phyloP scores from a whole-genome alignment of 2,113 vertebrate species.

The Calcarius ornatus region DNA sequence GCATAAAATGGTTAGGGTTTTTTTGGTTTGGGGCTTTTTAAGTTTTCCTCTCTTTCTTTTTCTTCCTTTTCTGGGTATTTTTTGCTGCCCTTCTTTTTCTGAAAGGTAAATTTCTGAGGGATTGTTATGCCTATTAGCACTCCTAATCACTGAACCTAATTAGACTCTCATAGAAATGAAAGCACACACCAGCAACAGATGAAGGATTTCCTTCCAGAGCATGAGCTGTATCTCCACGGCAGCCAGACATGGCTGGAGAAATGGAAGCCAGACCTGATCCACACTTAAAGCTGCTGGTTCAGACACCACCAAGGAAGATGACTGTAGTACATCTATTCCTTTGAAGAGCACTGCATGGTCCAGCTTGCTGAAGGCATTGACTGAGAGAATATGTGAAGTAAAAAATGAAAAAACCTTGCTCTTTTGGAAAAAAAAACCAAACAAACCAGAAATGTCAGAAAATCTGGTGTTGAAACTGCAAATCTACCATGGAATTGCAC shows the following conservation, averaged over 20 bases:
- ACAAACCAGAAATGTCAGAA: background rate
- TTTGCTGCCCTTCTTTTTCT: background rate
- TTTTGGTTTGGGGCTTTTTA: background rate
- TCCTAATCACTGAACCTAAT: constrained; percentile 37
- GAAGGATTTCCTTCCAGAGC: background rate
- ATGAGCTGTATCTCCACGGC: rapidly evolving
- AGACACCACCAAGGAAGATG: background rate
- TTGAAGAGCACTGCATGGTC: rapidly evolving
- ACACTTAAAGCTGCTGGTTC: background rate
- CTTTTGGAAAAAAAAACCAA: background rate
- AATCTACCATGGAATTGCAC: background rate
- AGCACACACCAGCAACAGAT: background rate
- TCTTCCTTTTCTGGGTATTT: background rate
- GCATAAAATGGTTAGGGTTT: background rate
- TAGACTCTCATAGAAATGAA: background rate
- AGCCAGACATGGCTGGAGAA: background rate
- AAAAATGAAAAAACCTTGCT: background rate
- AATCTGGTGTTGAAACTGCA: background rate
- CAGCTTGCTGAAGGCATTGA: background rate
- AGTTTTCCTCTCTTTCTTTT: background rate
- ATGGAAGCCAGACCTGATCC: background rate
- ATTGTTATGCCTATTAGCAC: constrained; percentile 20
- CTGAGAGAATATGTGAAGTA: background rate
- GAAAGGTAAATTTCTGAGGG: constrained; percentile 28
- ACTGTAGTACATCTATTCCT: background rate